These are phyloP conservation scores for Gobionotothen gibberifrons DNA, from an alignment of 2,797 vertebrate species.

Conservation along the genomic window DNA sequence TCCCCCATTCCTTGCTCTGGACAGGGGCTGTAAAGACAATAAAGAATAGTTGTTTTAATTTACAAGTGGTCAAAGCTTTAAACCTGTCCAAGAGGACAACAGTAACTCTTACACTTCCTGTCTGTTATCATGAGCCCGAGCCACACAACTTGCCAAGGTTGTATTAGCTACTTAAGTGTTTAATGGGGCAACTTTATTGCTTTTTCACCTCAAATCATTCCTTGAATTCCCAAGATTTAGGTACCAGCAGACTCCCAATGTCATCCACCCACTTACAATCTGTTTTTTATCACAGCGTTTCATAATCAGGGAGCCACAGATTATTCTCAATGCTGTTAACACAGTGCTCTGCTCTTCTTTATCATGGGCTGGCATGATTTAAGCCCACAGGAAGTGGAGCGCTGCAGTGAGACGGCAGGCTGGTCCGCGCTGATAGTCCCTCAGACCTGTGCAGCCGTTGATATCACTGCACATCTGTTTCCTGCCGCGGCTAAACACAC, in stretches of 20 bases:
- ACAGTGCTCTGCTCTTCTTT: conserved; percentile 61
- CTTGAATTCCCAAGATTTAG: conserved; percentile 18
- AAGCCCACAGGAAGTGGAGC: conserved; percentile 79
- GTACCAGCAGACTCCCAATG: not conserved
- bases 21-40: conserved; percentile 88
- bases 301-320: conserved; percentile 57
- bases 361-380: conserved; percentile 76
- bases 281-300: conserved; percentile 52
- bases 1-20: conserved; percentile 98
- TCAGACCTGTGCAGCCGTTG: conserved; percentile 57
- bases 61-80: conserved; percentile 19
- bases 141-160: conserved; percentile 6
- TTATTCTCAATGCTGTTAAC: conserved; percentile 38
- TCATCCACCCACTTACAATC: conserved; percentile 6
- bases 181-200: conserved; percentile 4
- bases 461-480: conserved; percentile 84
- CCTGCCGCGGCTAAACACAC: conserved; percentile 67
- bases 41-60: conserved; percentile 5
- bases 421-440: conserved; percentile 76
- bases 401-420: conserved; percentile 67
- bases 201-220: conserved; percentile 5
- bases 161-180: conserved; percentile 10
- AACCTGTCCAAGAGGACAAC: conserved; percentile 18
- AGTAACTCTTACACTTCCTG: conserved; percentile 26
- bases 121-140: conserved; percentile 33